Evolutionary conservation across 2,797 vertebrate genomes (phyloP), one percentile per base, ranked within the genome.

Genomic region (Okamejei kenojei): DNA sequence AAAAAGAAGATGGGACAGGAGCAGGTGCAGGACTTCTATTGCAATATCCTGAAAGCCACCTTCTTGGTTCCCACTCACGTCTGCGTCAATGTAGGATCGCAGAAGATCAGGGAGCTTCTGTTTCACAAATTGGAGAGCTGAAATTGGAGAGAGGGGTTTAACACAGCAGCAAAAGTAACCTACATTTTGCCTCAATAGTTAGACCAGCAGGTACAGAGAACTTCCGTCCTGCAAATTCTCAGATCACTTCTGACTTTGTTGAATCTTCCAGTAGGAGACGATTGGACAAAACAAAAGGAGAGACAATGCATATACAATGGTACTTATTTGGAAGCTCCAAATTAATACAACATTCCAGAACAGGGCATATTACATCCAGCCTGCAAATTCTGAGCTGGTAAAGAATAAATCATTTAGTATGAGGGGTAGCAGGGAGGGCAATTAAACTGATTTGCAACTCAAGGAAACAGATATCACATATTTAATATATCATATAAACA

Each of bases 31-130:
- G 96, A 99, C 98, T 96, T 99, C 99, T 98, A 99, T 99, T 94
- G 99, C 98, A 96, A 99, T 99, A 96, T 99, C 99, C 95, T 99
- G 99, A 97, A 99, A 99, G 98, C 99, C 99, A 99, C 99, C 99
- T 99, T 99, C 99, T 97, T 99, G 99, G 96, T 97, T 99, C 95
- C 98, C 98, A 94, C 98, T 97, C 79, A 99, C 98, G 97, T 99
- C 99, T 3, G 98, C 97, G 98, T 99, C 99, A 95, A 99, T 98
- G 96, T 99, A 99, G 93, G 99, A 99, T 93, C 99, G 98, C 95
- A 99, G 96, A 94, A 99, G 98, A 95, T 99, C 99, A 0, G 99
- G 99, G 94, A 99, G 98, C 96, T 99, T 99, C 96, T 99, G 99
- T 96, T 99, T 99, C 95, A 99, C 98, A 95, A 99, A 99, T 96